Evolutionary conservation across 2,888 invertebrate species (phyloP), one percentile per base, ranked within the genome.

Genomic region (Leptogaster cylindrica): DNA sequence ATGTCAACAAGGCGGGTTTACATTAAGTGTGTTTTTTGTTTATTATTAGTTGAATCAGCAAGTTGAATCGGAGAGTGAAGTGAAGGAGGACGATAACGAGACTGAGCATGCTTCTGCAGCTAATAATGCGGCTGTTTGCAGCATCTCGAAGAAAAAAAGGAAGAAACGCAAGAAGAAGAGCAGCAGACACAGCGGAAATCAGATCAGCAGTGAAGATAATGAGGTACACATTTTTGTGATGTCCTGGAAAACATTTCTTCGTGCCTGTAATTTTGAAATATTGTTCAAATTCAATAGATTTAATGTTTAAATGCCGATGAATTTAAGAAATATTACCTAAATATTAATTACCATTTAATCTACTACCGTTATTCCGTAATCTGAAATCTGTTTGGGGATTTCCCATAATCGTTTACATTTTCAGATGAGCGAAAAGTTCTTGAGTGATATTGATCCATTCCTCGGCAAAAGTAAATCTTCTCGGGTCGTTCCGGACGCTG

Each of bases 61-160:
- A 72, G 86, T 86, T 44, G 83, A 86, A 73, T 88, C 88, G 0
- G 89, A 89, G 75, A 88, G 87, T 71, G 89, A 88, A 78, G 86
- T 87, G 4, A 87, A 88, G 76, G 88, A 88, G 74, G 88, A 88
- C 74, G 88, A 88, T 74, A 84, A 85, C 74, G 86, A 87, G 75
- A 86, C 85, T 25, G 86, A 87, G 72, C 81, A 82, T 72, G 84
- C 85, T 18, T 83, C 85, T 6, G 82, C 84, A 31, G 84, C 85
- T 8, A 82, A 83, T 72, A 83, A 83, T 31, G 81, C 79, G 48
- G 77, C 79, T 66, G 78, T 78, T 65, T 81, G 82, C 61, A 83
- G 83, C 68, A 81, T 83, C 28, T 79, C 81, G 2, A 84, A 85
- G 69, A 83, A 85, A 66, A 87, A 86, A 71, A 86, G 86, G 77